Evolutionary conservation across 2,888 invertebrate genomes (phyloP).

Genomic region (Limnephilus rhombicus): DNA sequence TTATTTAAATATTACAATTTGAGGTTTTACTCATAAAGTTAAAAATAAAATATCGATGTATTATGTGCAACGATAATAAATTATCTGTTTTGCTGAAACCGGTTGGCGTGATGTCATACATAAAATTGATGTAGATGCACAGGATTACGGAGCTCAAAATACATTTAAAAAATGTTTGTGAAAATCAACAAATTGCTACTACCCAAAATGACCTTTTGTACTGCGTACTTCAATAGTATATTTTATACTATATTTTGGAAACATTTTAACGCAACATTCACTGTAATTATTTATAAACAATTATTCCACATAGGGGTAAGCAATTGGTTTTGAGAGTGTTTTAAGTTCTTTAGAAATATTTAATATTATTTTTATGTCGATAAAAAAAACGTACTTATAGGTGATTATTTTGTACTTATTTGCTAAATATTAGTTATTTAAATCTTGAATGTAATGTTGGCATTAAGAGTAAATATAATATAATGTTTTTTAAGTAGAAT

Average conservation of each 20-base stretch:
- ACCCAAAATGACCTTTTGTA: not conserved
- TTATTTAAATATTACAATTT: too few relatives aligned
- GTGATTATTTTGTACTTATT: constrained; percentile 61
- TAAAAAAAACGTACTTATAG: constrained; percentile 58
- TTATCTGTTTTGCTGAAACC: not conserved
- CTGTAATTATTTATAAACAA: not conserved
- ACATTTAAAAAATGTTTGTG: too few relatives aligned
- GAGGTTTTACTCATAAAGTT: too few relatives aligned
- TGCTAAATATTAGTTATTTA: constrained; percentile 38
- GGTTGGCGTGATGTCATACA: not conserved
- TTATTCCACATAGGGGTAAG: not conserved
- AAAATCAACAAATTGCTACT: not conserved
- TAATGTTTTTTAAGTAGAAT: not conserved
- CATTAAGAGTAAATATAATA: constrained; percentile 32
- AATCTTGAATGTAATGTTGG: constrained; percentile 10
- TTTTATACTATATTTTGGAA: not conserved
- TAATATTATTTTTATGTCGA: not conserved
- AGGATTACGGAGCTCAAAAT: not conserved
- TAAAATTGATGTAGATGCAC: not conserved
- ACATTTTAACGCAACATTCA: not conserved
- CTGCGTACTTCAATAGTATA: not conserved
- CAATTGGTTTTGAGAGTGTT: not conserved
- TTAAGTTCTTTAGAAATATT: not conserved
- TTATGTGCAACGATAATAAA: not conserved
- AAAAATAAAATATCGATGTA: too few relatives aligned